phyloP scores from a whole-genome alignment of 2,888 invertebrate genomes.

The Synergus japonicus region DNA sequence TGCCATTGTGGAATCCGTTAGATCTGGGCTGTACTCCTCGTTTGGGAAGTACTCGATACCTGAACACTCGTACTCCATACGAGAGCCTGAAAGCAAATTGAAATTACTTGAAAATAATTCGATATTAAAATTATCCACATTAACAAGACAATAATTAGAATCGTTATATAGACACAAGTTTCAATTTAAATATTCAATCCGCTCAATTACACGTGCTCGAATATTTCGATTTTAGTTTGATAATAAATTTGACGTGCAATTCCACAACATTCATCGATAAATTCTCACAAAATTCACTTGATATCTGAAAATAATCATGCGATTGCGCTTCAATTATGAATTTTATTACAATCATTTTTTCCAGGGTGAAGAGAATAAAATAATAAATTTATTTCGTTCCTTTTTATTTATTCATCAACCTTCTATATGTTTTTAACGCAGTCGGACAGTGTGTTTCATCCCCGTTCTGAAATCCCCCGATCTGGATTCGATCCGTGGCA shows the following conservation, averaged over 20 bases:
- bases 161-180: neutral
- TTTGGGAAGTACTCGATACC: conserved; percentile 93
- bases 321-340: neutral
- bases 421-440: neutral
- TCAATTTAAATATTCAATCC: neutral
- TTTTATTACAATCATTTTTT: neutral
- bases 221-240: neutral
- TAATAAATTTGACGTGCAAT: neutral
- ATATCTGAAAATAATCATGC: neutral
- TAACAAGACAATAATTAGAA: neutral
- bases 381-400: no score
- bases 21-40: conserved; percentile 92
- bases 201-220: neutral
- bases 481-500: no score
- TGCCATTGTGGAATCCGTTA: conserved; percentile 93
- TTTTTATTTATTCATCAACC: neutral
- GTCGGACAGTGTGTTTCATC: no score
- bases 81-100: conserved; percentile 81
- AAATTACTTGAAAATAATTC: conserved; percentile 37
- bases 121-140: neutral
- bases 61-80: conserved; percentile 85
- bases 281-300: neutral
- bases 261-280: neutral
- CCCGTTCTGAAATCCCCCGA: no score
- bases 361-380: no score